Conservation (phyloP, 2,888 invertebrate genomes). For the Galerucella calmariensis region DNA sequence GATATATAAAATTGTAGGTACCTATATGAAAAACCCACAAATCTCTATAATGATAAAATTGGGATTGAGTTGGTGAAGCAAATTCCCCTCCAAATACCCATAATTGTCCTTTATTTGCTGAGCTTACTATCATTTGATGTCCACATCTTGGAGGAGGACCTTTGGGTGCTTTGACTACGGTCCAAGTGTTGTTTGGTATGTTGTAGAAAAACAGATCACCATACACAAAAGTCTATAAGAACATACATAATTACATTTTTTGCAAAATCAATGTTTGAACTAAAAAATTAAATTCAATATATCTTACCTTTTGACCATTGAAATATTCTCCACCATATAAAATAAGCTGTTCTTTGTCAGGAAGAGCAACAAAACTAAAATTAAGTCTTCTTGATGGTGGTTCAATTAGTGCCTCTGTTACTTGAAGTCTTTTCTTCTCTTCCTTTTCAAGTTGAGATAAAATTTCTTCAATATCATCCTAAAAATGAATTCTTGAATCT, state of each 20-base stretch:
- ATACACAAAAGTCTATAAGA: conserved; percentile 81
- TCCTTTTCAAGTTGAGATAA: conserved; percentile 81
- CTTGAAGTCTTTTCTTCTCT: conserved; percentile 76
- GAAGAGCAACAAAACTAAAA: conserved; percentile 84
- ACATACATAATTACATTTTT: neutral
- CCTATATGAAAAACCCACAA: conserved; percentile 85
- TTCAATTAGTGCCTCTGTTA: conserved; percentile 73
- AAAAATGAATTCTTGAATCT: conserved; percentile 16
- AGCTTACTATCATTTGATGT: conserved; percentile 85
- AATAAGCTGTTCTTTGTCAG: conserved; percentile 87
- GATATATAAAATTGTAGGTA: neutral
- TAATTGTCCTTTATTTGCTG: conserved; percentile 78
- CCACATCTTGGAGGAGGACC: conserved; percentile 90
- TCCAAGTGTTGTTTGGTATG: conserved; percentile 83
- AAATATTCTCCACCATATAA: conserved; percentile 93
- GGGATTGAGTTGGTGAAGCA: conserved; percentile 88
- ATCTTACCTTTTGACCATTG: conserved; percentile 80
- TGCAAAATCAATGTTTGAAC: neutral
- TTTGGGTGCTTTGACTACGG: conserved; percentile 81
- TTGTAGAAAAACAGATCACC: conserved; percentile 89
- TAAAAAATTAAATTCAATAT: neutral
- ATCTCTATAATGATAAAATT: conserved; percentile 93
- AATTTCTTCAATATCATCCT: conserved; percentile 87
- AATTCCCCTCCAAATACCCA: conserved; percentile 94
- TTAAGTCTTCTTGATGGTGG: conserved; percentile 82